Percentiles rank a stretch among this genome's conserved stretches.
Conservation (phyloP, 2,888 invertebrate species). For the Scrobipalpa atriplicella region DNA sequence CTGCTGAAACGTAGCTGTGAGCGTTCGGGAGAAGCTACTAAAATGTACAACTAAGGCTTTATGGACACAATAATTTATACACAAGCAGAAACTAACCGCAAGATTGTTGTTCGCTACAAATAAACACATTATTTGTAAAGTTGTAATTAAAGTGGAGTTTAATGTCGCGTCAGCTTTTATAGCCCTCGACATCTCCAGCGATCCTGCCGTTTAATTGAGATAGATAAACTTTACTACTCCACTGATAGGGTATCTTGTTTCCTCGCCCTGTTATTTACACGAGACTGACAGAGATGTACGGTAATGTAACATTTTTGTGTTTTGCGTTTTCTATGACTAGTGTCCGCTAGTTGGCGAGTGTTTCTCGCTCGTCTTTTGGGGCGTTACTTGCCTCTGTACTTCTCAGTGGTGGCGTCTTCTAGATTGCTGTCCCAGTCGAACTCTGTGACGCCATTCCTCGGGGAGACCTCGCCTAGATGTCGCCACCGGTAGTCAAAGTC, state of each 20-base stretch:
- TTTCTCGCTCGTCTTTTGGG: background rate
- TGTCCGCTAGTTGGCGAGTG: constrained; percentile 38
- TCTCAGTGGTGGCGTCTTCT: constrained; percentile 85
- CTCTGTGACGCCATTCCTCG: constrained; percentile 89
- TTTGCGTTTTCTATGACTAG: constrained; percentile 49
- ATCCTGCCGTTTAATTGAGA: constrained; percentile 27
- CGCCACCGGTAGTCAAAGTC: constrained; percentile 92
- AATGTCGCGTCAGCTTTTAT: constrained; percentile 32
- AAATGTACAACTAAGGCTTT: constrained; percentile 23
- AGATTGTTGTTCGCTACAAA: constrained; percentile 28
- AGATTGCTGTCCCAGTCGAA: constrained; percentile 95
- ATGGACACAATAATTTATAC: constrained; percentile 23
- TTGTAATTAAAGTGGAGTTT: constrained; percentile 31
- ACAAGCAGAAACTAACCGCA: constrained; percentile 22
- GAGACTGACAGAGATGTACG: constrained; percentile 10
- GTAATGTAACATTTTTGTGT: background rate
- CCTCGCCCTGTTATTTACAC: constrained; percentile 2
- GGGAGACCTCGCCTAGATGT: constrained; percentile 91
- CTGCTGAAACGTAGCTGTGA: constrained; percentile 19
- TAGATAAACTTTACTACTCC: constrained; percentile 30
- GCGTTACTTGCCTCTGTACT: constrained; percentile 70
- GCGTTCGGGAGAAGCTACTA: constrained; percentile 20
- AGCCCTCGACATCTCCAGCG: constrained; percentile 28
- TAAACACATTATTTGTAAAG: constrained; percentile 33
- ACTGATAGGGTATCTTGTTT: constrained; percentile 24